Evolutionary conservation across 2,888 invertebrate species (phyloP), one percentile per base, ranked within the genome.

Genomic region (Phyllotreta striolata): DNA sequence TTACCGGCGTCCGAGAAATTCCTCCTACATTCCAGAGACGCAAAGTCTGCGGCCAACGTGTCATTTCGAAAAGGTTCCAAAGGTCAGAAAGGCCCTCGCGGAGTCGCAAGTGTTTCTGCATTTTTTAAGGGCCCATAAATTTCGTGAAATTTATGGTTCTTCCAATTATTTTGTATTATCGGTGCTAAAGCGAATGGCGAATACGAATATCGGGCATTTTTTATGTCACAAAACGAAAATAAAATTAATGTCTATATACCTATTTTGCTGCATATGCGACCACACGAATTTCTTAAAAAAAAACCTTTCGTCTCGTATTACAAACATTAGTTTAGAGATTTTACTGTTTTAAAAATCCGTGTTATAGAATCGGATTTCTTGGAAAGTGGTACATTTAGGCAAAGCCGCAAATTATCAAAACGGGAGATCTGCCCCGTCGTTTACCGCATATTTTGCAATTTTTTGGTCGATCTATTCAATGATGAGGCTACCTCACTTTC

Each of bases 141-240:
- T 72, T 70, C 47, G 40, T 41, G 44, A 74, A 71, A 75, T 75
- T 74, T 75, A 74, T 73, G 73, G 68, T 65, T 63, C 61, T 62
- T 55, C 61, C 61, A 65, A 63, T 63, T 63, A 63, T 63, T 57
- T 63, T 54, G 40, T 51, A 63, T 52, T 57, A 57, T 63, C 24
- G 63, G 56, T 51, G 40, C 54, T 57, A 24, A 38, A 56, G 41
- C 51, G 55, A 47, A 62, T 54, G 14, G 54, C 54, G 54, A 61
- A 61, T 62, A 44, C 54, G 54, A 61, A 61, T 62, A 44, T 56
- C 38, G 41, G 41, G 24, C 62, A 37, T 12, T 57, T 61, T 62
- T 55, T 56, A 41, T 56, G 43, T 51, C 51, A 52, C 56, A 51
- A 56, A 43, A 62, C 34, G 56, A 57, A 38, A 49, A 62, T 34